Conservation (phyloP, 2,888 invertebrate genomes). For the Pasiphila rectangulata region DNA sequence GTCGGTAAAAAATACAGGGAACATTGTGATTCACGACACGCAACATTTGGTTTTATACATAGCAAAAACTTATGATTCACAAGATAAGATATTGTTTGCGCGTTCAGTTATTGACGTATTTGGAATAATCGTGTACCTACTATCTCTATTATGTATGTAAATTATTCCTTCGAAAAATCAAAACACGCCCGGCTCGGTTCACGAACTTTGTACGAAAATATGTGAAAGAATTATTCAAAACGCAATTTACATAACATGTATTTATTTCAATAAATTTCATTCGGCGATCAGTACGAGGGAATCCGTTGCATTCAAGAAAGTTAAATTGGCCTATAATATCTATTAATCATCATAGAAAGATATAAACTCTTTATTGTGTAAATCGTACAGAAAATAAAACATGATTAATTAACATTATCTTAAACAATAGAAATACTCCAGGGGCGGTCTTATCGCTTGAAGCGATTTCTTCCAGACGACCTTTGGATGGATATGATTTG, state of each 20-base stretch:
- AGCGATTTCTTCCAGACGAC: no score
- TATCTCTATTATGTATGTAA: constrained; percentile 21
- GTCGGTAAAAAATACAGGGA: background rate
- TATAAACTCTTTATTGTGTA: no score
- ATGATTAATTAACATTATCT: no score
- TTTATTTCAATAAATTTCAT: no score
- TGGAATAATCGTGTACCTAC: constrained; percentile 9
- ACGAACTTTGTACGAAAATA: constrained; percentile 1
- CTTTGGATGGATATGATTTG: no score
- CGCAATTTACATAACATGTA: background rate
- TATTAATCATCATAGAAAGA: no score
- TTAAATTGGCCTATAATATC: no score
- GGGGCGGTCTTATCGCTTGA: no score
- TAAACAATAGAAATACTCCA: no score
- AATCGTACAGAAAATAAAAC: no score
- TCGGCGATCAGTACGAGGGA: no score
- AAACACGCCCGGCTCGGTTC: constrained; percentile 10
- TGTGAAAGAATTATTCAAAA: constrained; percentile 2
- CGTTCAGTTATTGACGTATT: constrained; percentile 17
- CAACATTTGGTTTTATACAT: constrained; percentile 8
- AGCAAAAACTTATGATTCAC: constrained; percentile 16
- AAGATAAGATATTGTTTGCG: constrained; percentile 31
- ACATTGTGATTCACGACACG: constrained; percentile 11
- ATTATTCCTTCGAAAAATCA: constrained; percentile 25
- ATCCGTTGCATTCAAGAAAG: no score